Evolutionary conservation across 2,888 invertebrate genomes (phyloP), one percentile per base, ranked within the genome.

Genomic region (Polymixis lichenea): DNA sequence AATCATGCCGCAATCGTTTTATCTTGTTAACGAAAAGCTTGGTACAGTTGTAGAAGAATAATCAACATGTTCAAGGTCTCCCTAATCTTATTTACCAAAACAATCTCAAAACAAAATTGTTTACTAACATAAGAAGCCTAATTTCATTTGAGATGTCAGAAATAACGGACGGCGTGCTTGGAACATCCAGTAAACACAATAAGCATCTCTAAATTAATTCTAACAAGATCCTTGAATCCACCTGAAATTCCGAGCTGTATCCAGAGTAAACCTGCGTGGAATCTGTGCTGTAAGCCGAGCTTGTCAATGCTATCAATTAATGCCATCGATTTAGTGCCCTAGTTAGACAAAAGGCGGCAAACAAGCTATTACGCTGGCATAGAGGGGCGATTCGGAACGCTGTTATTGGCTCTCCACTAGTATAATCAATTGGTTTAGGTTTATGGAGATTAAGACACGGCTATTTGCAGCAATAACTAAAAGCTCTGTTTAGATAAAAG

Each of bases 251-350:
- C 78, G 66, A 80, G 61, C 72, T 80, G 32, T 83, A 83, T 83
- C 72, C 72, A 77, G 75, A 82, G 77, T 83, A 86, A 88, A 89
- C 84, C 86, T 87, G 80, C 75, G 77, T 87, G 87, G 90, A 90
- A 89, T 89, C 89, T 90, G 87, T 87, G 85, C 87, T 87, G 83
- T 89, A 88, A 90, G 89, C 89, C 87, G 81, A 88, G 89, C 88
- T 91, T 92, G 93, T 93, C 94, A 93, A 93, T 94, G 92, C 92
- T 93, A 95, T 95, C 94, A 94, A 95, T 93, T 94, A 94, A 93
- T 92, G 92, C 91, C 94, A 93, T 94, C 94, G 90, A 91, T 91
- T 91, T 88, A 88, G 87, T 93, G 94, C 92, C 92, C 94, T 90
- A 94, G 92, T 92, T 94, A 93, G 90, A 93, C 93, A 91, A 94